These are phyloP conservation scores for Augochlora pura DNA, from an alignment of 1,140 invertebrate genomes.

Conservation along the genomic window DNA sequence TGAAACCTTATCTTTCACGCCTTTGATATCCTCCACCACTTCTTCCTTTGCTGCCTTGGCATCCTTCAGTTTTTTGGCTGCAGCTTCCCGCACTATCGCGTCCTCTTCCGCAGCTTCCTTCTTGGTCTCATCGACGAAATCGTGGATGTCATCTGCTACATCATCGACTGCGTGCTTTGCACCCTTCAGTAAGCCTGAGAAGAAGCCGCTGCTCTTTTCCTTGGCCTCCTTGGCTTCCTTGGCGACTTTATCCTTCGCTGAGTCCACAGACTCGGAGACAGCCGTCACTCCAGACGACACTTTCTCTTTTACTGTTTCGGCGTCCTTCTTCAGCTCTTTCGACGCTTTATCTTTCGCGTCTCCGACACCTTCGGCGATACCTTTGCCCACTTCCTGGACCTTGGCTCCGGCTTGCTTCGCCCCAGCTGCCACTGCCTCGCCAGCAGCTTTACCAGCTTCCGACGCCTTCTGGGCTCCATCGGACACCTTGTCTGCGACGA, in stretches of 20 bases:
- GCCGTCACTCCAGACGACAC: slow-evolving; percentile 13
- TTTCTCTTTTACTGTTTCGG: slow-evolving; percentile 46
- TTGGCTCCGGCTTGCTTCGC: slow-evolving; percentile 26
- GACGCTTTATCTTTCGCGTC: slow-evolving; percentile 31
- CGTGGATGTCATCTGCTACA: slow-evolving; percentile 64
- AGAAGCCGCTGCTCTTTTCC: slow-evolving; percentile 29
- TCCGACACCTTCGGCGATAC: slow-evolving; percentile 37
- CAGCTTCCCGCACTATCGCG: not conserved
- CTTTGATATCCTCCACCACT: not conserved
- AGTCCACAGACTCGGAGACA: slow-evolving; percentile 16
- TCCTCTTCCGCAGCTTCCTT: slow-evolving; percentile 41
- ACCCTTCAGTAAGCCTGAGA: slow-evolving; percentile 58
- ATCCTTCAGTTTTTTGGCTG: not conserved
- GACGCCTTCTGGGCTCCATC: slow-evolving; percentile 2
- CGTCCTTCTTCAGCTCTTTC: slow-evolving; percentile 52
- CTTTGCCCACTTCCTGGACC: slow-evolving; percentile 30
- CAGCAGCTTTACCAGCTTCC: slow-evolving; percentile 4
- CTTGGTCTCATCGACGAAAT: slow-evolving; percentile 54
- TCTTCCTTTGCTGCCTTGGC: slow-evolving; percentile 24
- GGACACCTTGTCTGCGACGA: not conserved
- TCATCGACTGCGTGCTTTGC: slow-evolving; percentile 67
- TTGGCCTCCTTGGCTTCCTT: slow-evolving; percentile 43
- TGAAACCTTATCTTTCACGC: slow-evolving; percentile 50
- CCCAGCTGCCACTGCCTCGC: slow-evolving; percentile 11
- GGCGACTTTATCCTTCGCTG: slow-evolving; percentile 21